Base-by-base conservation (phyloP, 2,888 invertebrate genomes). In the Reticulitermes lucifugus region DNA sequence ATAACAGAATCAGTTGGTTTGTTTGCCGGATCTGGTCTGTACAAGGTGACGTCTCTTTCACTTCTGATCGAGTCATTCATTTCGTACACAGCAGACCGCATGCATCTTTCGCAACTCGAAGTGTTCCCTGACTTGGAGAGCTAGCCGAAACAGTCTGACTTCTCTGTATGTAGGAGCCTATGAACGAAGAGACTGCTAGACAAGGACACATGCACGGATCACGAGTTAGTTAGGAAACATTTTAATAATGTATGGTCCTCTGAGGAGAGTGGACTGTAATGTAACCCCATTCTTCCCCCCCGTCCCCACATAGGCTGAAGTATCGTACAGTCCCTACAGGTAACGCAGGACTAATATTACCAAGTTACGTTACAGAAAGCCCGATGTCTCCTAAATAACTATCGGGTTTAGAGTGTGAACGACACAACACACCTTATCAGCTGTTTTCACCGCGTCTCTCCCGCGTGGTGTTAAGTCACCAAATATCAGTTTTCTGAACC, bases 231-330 rank as follows among this genome's bases (percentile, higher is more conserved):
- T 21, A 73, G 73, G 73, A 10, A 41, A 21, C 73, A 73, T 73
- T 73, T 73, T 41, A 73, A 73, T 73, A 73, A 73, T 73, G 35
- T 73, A 73, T 73, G 21, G 41, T 35, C 41, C 73, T 65, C 25
- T 14, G 41, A 73, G 73, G 41, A 73, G 41, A 29, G 9, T 35
- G 41, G 73, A 35, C 35, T 10, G n/a, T 25, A n/a, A 29, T 35
- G 41, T 73, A 73, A 73, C 41, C 73, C 35, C 12, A 7, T 71
- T 21, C 29, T 6, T 41, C 65, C 65, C 60, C 22, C 35, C 71
- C n/a, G 7, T 0, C 71, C 18, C n/a, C 14, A 21, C 60, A 12
- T 18, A 65, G 9, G 7, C 65, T 25, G 65, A 25, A 65, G n/a
- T 41, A 21, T 73, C 41, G 6, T 18, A 14, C 41, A 73, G 0